A percentile compares a stretch with the other conserved stretches of the same genome.
Conservation (phyloP, 2,888 invertebrate species). For the Clunio marinus region DNA sequence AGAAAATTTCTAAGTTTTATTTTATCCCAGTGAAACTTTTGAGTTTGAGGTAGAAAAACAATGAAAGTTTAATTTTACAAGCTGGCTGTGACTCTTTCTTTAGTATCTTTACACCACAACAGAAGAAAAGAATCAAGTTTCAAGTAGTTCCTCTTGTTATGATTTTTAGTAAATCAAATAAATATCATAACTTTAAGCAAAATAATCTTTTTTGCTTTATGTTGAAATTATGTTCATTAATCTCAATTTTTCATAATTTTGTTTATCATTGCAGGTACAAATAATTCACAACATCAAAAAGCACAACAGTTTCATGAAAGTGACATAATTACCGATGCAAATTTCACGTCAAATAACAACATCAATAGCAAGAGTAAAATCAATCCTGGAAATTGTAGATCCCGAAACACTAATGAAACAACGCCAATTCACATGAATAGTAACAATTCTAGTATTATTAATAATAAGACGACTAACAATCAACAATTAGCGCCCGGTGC, state of each 20-base stretch:
- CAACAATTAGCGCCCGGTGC: slow-evolving; percentile 37
- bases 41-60: too few relatives aligned
- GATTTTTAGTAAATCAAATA: too few relatives aligned
- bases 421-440: slow-evolving; percentile 38
- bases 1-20: too few relatives aligned
- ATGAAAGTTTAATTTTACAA: too few relatives aligned
- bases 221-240: too few relatives aligned
- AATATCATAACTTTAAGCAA: too few relatives aligned
- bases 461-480: slow-evolving; percentile 34
- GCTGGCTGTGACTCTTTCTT: too few relatives aligned
- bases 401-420: slow-evolving; percentile 18
- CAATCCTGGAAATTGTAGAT: slow-evolving; percentile 20
- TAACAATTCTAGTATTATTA: slow-evolving; percentile 39
- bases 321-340: slow-evolving; percentile 28
- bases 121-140: too few relatives aligned
- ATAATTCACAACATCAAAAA: slow-evolving; percentile 31
- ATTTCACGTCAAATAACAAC: not conserved
- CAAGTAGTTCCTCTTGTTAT: too few relatives aligned
- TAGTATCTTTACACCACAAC: too few relatives aligned
- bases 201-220: too few relatives aligned
- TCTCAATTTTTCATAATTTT: not conserved
- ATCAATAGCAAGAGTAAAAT: slow-evolving; percentile 24
- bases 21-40: too few relatives aligned
- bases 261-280: slow-evolving; percentile 31
- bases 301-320: not conserved